Percentiles rank a stretch among this genome's conserved stretches.
Evolutionary conservation across 2,113 vertebrate species (phyloP).

Genomic region (Phocoena phocoena): DNA sequence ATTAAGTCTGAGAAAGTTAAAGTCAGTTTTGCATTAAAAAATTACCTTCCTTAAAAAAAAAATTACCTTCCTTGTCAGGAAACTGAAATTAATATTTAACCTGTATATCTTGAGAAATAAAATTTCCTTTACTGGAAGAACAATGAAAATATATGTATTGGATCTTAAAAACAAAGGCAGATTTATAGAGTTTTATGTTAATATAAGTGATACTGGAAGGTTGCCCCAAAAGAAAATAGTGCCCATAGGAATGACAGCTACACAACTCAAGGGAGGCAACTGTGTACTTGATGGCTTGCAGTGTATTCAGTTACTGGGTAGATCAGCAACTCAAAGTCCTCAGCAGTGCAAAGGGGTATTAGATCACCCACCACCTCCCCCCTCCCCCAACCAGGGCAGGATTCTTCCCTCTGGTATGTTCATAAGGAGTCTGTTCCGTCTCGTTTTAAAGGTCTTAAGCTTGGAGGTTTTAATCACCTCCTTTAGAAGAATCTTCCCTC

Average conservation of each 20-base stretch:
- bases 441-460: slow-evolving; percentile 72
- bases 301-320: background rate
- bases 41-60: background rate
- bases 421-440: slow-evolving; percentile 65
- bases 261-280: background rate
- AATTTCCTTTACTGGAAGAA: slow-evolving; percentile 13
- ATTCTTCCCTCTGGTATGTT: slow-evolving; percentile 54
- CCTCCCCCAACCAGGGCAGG: background rate
- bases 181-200: background rate
- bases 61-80: background rate
- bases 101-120: slow-evolving; percentile 33
- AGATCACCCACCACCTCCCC: background rate
- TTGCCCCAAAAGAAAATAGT: background rate
- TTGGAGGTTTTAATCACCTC: slow-evolving; percentile 69
- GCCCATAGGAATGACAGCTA: background rate
- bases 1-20: background rate
- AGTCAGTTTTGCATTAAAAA: background rate
- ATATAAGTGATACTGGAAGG: background rate
- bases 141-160: background rate
- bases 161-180: slow-evolving; percentile 25
- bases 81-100: slow-evolving; percentile 21
- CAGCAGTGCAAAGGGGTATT: background rate
- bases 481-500: slow-evolving; percentile 66
- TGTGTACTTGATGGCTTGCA: background rate
- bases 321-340: background rate